Base-by-base conservation (phyloP, 1,140 invertebrate genomes). In the Zaprionus davidi region DNA sequence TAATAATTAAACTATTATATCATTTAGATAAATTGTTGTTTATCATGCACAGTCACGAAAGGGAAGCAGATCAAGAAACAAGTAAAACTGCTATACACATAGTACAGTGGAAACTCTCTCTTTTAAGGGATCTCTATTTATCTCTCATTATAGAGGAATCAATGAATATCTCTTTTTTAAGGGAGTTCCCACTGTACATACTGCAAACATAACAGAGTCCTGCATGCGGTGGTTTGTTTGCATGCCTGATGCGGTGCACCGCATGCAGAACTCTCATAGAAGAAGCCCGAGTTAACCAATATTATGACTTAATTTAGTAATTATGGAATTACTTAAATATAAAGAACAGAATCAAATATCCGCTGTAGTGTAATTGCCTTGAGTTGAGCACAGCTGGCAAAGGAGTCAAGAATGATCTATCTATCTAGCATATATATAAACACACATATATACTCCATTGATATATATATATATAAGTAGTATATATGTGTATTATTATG, bases 11-110 rank as follows among this genome's bases (percentile, higher is more conserved):
- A 62, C 49, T 46, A 38, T 38, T 51, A 64, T 49, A 71, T 57
- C 55, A 68, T 71, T 75, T 71, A 75, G 72, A 71, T 31, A 49
- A 63, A 76, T 82, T 86, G 82, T 85, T 85, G 82, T 76, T 86
- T 44, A 44, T 44, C 66, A 76, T 67, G 82, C 75, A 76, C 78
- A 81, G 31, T 34, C 74, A 55, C 46, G 1, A 11, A 28, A 49
- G 36, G 17, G 31, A 41, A 53, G 22, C 34, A 28, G 51, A 22
- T 36, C 2, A 46, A 46, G 17, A 7, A 44, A 17, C 41, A n/a
- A 44, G 2, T n/a, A 3, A 17, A 46, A 46, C 41, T 11, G n/a
- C 17, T 46, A 6, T 44, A 15, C 15, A 17, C 7, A 17, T 7
- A 3, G 7, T 46, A 46, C n/a, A 6, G 7, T 46, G n/a, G 9